A percentile compares a stretch with the other conserved stretches of the same genome.
These are phyloP conservation scores for Grammomys dolichurus DNA, from an alignment of 2,113 vertebrate species.

Conservation along the genomic window DNA sequence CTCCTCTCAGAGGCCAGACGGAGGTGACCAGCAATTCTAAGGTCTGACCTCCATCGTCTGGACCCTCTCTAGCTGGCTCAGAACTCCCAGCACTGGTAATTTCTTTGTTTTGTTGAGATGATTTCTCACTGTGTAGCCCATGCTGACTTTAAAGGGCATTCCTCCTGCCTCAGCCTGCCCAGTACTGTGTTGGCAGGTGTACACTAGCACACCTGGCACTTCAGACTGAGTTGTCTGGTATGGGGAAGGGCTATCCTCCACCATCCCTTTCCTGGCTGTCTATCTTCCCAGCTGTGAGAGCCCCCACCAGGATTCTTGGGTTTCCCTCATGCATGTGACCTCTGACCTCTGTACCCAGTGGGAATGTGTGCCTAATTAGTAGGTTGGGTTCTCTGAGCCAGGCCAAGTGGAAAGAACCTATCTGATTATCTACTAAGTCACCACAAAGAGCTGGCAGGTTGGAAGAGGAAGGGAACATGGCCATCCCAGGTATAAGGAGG, in stretches of 20 bases:
- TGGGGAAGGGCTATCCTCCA: neutral
- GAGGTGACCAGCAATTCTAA: neutral
- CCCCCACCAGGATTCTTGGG: neutral
- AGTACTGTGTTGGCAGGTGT: neutral
- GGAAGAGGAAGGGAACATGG: neutral
- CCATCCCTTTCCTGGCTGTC: neutral
- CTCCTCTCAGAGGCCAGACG: neutral
- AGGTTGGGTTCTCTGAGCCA: neutral
- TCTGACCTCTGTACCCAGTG: neutral
- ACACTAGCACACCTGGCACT: neutral
- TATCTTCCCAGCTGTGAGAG: neutral
- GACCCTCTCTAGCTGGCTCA: neutral
- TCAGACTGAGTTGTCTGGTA: neutral
- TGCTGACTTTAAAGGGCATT: neutral
- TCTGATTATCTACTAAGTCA: neutral
- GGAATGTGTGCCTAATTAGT: neutral
- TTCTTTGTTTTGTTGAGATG: neutral
- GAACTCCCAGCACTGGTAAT: neutral
- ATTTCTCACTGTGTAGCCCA: neutral
- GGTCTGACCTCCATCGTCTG: neutral
- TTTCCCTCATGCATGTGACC: neutral
- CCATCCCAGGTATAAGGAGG: neutral
- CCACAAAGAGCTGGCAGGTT: neutral
- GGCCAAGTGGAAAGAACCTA: neutral
- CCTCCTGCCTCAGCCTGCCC: neutral